Evolutionary conservation across 2,888 invertebrate species (phyloP).

Genomic region (Lasius fuliginosus): DNA sequence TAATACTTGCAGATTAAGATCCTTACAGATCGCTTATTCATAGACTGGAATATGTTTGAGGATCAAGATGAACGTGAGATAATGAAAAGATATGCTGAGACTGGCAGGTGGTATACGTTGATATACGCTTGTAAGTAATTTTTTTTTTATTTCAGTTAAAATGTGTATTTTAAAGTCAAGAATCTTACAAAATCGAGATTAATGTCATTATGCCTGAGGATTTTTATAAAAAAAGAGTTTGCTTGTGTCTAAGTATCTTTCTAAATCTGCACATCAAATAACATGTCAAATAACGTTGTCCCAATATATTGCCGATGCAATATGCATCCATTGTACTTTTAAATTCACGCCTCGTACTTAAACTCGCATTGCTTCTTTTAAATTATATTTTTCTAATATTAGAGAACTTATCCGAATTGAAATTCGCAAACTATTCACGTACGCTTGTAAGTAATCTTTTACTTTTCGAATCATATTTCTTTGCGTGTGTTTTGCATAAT

Average conservation of each 20-base stretch:
- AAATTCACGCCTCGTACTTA: neutral
- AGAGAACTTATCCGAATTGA: too few species aligned
- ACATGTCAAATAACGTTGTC: neutral
- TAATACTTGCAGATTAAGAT: constrained; percentile 37
- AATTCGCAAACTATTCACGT: too few species aligned
- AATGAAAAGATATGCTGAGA: constrained; percentile 17
- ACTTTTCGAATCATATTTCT: neutral
- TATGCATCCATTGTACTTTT: neutral
- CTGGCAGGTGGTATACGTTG: constrained; percentile 22
- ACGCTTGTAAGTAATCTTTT: too few species aligned
- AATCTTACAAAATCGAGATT: neutral
- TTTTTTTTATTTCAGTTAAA: neutral
- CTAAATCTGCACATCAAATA: neutral
- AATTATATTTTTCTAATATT: too few species aligned
- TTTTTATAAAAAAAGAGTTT: neutral
- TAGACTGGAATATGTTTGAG: constrained; percentile 28
- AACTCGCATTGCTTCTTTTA: neutral
- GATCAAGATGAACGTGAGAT: constrained; percentile 33
- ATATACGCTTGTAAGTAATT: constrained; percentile 30
- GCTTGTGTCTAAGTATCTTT: neutral
- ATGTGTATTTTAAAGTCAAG: neutral
- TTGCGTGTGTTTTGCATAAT: too few species aligned
- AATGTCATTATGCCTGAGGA: neutral
- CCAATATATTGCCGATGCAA: neutral
- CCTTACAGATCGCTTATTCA: constrained; percentile 39